Percentiles rank a stretch among this genome's conserved stretches.
phyloP scores from a whole-genome alignment of 2,888 invertebrate genomes.

The Gryllus longicercus region DNA sequence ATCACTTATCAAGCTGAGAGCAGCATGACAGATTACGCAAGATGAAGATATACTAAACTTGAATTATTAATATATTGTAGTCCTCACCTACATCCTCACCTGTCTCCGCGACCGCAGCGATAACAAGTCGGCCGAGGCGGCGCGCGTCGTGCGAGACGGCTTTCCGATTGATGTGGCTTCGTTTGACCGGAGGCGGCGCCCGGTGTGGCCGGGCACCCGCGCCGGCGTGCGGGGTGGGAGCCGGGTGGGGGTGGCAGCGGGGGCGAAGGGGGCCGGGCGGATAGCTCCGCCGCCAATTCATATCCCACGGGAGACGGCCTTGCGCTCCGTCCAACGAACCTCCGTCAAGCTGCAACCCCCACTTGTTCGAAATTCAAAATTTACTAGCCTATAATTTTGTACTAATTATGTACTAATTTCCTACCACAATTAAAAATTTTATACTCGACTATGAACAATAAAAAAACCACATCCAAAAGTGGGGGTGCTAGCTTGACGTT shows the following conservation, averaged over 20 bases:
- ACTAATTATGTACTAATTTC: too few species aligned
- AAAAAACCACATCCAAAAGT: too few species aligned
- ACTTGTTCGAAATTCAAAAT: too few species aligned
- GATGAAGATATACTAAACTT: too few species aligned
- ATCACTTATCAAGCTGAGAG: too few species aligned
- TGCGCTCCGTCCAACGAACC: not conserved
- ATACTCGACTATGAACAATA: too few species aligned
- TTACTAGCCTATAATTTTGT: too few species aligned
- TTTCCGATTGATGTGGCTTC: not conserved
- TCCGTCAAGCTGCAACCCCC: too few species aligned
- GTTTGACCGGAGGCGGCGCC: not conserved
- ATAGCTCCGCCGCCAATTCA: not conserved
- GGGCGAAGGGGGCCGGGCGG: not conserved
- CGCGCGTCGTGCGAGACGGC: not conserved
- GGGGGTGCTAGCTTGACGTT: too few species aligned
- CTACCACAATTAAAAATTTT: too few species aligned
- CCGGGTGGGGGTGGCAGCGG: not conserved
- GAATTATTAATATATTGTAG: too few species aligned
- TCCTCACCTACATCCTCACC: not conserved
- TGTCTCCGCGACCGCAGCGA: not conserved
- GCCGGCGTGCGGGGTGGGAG: not conserved
- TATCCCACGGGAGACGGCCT: not conserved
- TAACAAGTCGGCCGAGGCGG: not conserved
- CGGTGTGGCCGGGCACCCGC: not conserved
- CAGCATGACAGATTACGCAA: too few species aligned